Percentiles rank a stretch among this genome's conserved stretches.
phyloP scores from a whole-genome alignment of 2,888 invertebrate genomes.

The Horisme vitalbata region DNA sequence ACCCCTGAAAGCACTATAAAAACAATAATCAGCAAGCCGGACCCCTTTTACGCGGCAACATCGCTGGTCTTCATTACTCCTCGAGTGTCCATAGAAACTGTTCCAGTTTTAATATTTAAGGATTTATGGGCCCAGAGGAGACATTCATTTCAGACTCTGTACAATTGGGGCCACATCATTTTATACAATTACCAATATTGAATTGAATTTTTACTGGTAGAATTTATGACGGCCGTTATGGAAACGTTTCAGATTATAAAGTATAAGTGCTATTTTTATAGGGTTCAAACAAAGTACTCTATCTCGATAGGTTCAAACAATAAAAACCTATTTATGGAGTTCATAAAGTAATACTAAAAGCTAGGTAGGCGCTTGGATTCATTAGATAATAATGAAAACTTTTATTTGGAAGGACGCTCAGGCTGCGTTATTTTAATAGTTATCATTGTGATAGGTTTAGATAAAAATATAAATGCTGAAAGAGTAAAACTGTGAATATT shows the following conservation, averaged over 20 bases:
- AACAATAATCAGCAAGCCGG: slow-evolving; percentile 28
- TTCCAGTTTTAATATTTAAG: slow-evolving; percentile 72
- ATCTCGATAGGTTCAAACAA: no score
- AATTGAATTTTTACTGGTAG: slow-evolving; percentile 37
- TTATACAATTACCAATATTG: slow-evolving; percentile 44
- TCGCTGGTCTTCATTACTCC: slow-evolving; percentile 56
- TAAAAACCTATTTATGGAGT: no score
- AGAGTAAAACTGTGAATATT: no score
- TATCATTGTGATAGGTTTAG: no score
- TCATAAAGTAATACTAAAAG: no score
- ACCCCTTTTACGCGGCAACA: slow-evolving; percentile 39
- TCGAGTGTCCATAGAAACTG: slow-evolving; percentile 53
- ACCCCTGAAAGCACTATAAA: slow-evolving; percentile 10
- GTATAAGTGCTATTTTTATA: slow-evolving; percentile 8
- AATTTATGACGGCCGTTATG: slow-evolving; percentile 30
- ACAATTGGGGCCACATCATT: slow-evolving; percentile 51
- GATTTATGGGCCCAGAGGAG: slow-evolving; percentile 70
- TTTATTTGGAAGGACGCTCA: no score
- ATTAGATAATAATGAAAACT: no score
- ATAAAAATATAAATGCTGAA: no score
- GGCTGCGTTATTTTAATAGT: no score
- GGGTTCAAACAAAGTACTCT: no score
- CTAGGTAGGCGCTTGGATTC: no score
- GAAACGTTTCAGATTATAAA: slow-evolving; percentile 25
- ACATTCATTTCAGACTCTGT: slow-evolving; percentile 67